Evolutionary conservation across 2,797 vertebrate species (phyloP).

Genomic region (Rhinella marina): DNA sequence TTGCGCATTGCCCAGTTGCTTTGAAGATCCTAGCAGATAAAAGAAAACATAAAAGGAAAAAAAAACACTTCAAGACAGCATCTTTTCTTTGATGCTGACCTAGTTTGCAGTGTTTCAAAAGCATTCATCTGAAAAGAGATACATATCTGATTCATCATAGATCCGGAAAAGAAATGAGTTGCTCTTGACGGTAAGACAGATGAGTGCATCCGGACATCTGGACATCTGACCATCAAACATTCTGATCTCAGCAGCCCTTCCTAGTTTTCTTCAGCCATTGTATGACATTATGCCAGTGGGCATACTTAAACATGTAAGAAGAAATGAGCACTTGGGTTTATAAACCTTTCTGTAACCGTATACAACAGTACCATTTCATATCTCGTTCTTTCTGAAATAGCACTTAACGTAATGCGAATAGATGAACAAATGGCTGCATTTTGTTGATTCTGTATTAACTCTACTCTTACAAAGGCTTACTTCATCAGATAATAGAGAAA

Average conservation of each 20-base stretch:
- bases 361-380: neutral
- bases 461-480: constrained; percentile 17
- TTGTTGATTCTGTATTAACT: constrained; percentile 35
- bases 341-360: constrained; percentile 14
- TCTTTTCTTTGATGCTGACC: constrained; percentile 13
- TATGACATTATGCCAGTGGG: constrained; percentile 8
- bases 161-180: neutral
- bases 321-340: constrained; percentile 8
- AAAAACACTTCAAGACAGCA: constrained; percentile 4
- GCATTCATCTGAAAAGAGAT: constrained; percentile 26
- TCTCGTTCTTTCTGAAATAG: constrained; percentile 18
- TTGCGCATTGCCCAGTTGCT: constrained; percentile 43
- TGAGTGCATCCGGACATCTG: constrained; percentile 15
- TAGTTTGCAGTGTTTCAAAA: constrained; percentile 44
- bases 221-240: constrained; percentile 46
- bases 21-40: constrained; percentile 53
- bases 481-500: constrained; percentile 32
- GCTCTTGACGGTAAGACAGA: neutral
- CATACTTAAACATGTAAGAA: constrained; percentile 16
- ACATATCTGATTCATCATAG: constrained; percentile 21
- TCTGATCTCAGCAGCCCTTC: neutral
- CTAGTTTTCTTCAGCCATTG: neutral
- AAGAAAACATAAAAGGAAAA: neutral
- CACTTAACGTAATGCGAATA: constrained; percentile 28
- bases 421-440: constrained; percentile 28